Evolutionary conservation across 2,888 invertebrate genomes (phyloP), one percentile per base, ranked within the genome.

Genomic region (Morinoia aosen): DNA sequence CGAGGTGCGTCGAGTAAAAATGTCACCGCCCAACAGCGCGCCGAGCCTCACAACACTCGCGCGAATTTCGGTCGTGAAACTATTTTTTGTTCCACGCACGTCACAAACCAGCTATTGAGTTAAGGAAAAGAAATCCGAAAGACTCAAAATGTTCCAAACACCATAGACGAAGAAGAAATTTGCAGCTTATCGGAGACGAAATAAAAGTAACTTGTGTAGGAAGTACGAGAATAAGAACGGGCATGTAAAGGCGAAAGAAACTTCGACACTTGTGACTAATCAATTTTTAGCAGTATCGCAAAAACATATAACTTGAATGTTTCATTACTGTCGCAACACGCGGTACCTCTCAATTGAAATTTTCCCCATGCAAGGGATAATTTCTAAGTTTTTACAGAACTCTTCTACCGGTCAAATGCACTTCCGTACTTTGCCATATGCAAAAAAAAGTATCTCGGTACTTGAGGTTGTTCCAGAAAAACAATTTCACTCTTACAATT

Each of bases 1-100:
- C 58, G 93, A 57, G 93, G 93, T 57, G 93, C 93, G 93, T 93
- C 93, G 93, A 93, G 93, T 93, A 93, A 93, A 93, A 58, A 93
- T 93, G 93, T 93, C 93, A 93, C 93, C 57, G 57, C n/a, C 91
- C 91, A 91, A 91, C 56, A 56, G 91, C 19, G 48, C n/a, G 91
- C 48, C 39, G 11, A 56, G 57, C 90, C 90, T 90, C 57, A 57
- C 93, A 93, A 57, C 93, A 56, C 93, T 93, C 57, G 25, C 93
- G 33, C 57, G n/a, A 57, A 93, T 93, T 93, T 93, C 48, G 93
- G 57, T 57, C 93, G 93, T 48, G 57, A 90, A 90, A 48, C 90
- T 90, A 40, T 57, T 93, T 93, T 93, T 57, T 93, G 76, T 48
- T 33, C 58, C 39, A 57, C 57, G 57, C 93, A 33, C 93, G 93